These are phyloP conservation scores for Marronus borbonicus DNA, from an alignment of 2,888 invertebrate genomes.

Conservation along the genomic window DNA sequence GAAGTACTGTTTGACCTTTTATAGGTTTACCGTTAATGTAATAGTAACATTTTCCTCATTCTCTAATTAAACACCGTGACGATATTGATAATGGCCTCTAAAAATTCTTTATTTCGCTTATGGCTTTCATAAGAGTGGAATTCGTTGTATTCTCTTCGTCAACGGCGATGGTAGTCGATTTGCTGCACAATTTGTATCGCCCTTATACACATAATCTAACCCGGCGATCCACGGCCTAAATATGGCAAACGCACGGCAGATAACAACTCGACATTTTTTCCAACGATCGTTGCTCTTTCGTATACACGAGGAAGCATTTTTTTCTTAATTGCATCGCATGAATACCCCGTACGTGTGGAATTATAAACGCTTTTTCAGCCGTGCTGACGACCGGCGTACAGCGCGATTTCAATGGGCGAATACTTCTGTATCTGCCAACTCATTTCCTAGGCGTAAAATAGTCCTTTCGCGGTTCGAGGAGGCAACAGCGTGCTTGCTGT, in stretches of 20 bases:
- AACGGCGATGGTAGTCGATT: conserved; percentile 1
- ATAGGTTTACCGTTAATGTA: conserved; percentile 10
- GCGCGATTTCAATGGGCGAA: conserved; percentile 38
- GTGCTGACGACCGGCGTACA: conserved; percentile 7
- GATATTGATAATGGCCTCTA: conserved; percentile 25
- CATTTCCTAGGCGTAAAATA: conserved; percentile 28
- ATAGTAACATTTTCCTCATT: background rate
- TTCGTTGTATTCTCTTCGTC: conserved; percentile 3
- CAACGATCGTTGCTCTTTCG: conserved; percentile 3
- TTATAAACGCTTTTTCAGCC: conserved; percentile 37
- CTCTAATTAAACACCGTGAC: conserved; percentile 10
- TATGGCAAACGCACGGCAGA: conserved; percentile 32
- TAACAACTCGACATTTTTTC: conserved; percentile 26
- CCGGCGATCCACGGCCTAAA: conserved; percentile 25
- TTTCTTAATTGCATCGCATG: conserved; percentile 45
- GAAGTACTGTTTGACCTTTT: background rate
- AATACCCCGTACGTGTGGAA: conserved; percentile 33
- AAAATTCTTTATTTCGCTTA: conserved; percentile 27
- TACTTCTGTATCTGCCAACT: conserved; percentile 29
- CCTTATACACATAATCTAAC: conserved; percentile 27
- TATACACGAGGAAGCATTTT: conserved; percentile 38
- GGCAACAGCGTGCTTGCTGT: conserved; percentile 23
- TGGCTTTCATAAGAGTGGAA: conserved; percentile 29
- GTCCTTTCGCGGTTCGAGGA: background rate
- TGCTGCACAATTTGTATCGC: conserved; percentile 33